Evolutionary conservation across 92 coral and sea anemone genomes (phyloP), one percentile per base, ranked within the genome.

Genomic region (Plumapathes pennacea): DNA sequence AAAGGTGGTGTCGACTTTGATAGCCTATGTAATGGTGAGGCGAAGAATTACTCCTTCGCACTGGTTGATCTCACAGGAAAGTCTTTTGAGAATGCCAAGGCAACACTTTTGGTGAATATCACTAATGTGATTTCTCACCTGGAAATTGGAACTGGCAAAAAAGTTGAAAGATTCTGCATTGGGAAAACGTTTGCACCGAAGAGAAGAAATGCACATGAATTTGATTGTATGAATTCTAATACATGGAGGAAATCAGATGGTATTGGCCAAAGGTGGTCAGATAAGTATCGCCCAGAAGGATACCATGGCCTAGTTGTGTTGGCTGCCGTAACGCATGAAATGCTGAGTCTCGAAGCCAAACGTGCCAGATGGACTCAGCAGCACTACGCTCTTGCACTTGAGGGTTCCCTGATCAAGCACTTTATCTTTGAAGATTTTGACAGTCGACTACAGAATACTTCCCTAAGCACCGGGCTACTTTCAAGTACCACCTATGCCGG

Each of bases 101-200:
- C n/a, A n/a, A n/a, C n/a, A n/a, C n/a, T n/a, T n/a, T n/a, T n/a
- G n/a, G n/a, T n/a, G n/a, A n/a, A n/a, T n/a, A n/a, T n/a, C n/a
- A n/a, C n/a, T n/a, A n/a, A n/a, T n/a, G n/a, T n/a, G n/a, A n/a
- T 10, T 40, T 22, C 46, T 22, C 6, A 17, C 46, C 1, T 10
- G 19, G 54, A 48, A 48, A 0, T 48, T 0, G 15, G 29, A 0
- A 25, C 54, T 34, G 31, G 0, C 3, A 48, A 10, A 11, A 3
- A 4, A 1, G 10, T 48, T 20, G 3, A 48, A 48, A 14, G 11
- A 7, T 48, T 48, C 32, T 22, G 32, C 15, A 48, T 48, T 2
- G 54, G 54, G 30, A 48, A 48, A 48, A 48, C 54, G 30, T 48
- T 12, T 34, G 54, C 54, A 18, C n/a, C n/a, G n/a, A 1, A 3